phyloP scores from a whole-genome alignment of 2,888 invertebrate species.

The Cerastoderma edule region DNA sequence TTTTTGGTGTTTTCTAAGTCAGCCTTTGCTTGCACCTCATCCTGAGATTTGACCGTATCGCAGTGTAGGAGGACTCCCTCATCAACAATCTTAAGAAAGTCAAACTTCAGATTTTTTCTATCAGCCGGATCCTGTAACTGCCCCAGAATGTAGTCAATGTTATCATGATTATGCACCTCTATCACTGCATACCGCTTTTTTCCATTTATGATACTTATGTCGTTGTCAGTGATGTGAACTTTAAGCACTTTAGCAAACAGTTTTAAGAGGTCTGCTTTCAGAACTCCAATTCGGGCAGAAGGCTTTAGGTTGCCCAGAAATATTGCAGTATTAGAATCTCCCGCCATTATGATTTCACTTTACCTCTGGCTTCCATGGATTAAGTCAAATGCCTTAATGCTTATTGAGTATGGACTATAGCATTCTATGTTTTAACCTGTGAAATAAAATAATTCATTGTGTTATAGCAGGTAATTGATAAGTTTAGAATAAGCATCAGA shows the following conservation, averaged over 20 bases:
- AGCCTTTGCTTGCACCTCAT: conserved; percentile 54
- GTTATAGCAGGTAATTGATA: no score
- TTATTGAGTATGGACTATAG: no score
- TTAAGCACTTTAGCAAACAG: conserved; percentile 54
- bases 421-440: no score
- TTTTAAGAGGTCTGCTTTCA: conserved; percentile 59
- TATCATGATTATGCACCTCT: conserved; percentile 61
- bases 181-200: conserved; percentile 63
- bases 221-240: conserved; percentile 41
- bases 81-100: conserved; percentile 54
- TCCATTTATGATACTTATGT: conserved; percentile 58
- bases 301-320: conserved; percentile 68
- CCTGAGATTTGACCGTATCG: conserved; percentile 55
- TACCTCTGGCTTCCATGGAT: no score
- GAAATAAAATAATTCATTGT: no score
- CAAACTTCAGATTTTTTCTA: conserved; percentile 54
- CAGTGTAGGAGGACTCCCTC: conserved; percentile 42
- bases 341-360: conserved; percentile 22
- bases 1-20: conserved; percentile 59
- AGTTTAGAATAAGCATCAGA: no score
- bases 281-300: conserved; percentile 44
- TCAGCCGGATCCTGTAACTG: conserved; percentile 50
- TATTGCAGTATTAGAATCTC: conserved; percentile 38
- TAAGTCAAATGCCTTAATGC: no score
- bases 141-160: conserved; percentile 57